Evolutionary conservation across 2,888 invertebrate genomes (phyloP).

Genomic region (Periphyllus acericola): DNA sequence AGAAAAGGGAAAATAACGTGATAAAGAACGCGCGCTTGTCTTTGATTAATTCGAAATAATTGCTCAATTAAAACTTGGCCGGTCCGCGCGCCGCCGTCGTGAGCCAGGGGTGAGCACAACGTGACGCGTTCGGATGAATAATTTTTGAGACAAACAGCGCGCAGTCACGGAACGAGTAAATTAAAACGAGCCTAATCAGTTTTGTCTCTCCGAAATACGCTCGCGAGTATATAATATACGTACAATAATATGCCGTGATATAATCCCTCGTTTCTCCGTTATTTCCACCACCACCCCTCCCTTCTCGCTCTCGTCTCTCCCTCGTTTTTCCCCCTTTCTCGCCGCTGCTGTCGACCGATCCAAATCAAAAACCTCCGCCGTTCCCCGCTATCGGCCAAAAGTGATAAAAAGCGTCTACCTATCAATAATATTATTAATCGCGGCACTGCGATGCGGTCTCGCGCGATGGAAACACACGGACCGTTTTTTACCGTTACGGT

Average conservation of each 20-base stretch:
- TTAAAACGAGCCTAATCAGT: neutral
- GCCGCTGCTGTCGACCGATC: neutral
- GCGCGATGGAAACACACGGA: slow-evolving; percentile 14
- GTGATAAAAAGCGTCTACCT: neutral
- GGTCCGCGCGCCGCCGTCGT: neutral
- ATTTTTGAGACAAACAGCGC: neutral
- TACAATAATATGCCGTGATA: neutral
- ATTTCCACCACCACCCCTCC: no score
- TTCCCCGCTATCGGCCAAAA: neutral
- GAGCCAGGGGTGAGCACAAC: neutral
- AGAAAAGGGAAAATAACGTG: slow-evolving; percentile 13
- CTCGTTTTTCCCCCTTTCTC: neutral
- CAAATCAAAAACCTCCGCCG: neutral
- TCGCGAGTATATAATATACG: no score
- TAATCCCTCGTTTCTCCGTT: neutral
- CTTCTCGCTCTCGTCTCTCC: neutral
- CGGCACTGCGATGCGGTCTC: neutral
- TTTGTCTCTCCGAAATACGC: no score
- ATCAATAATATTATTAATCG: neutral
- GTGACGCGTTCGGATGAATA: neutral
- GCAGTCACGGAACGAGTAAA: neutral
- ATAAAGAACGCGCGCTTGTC: slow-evolving; percentile 7
- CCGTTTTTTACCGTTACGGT: slow-evolving; percentile 11
- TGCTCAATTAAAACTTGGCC: slow-evolving; percentile 38
- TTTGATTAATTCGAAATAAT: slow-evolving; percentile 39